Percentiles rank a stretch among this genome's conserved stretches.
These are phyloP conservation scores for Agrotis clavis DNA, from an alignment of 2,888 invertebrate species.

Conservation along the genomic window DNA sequence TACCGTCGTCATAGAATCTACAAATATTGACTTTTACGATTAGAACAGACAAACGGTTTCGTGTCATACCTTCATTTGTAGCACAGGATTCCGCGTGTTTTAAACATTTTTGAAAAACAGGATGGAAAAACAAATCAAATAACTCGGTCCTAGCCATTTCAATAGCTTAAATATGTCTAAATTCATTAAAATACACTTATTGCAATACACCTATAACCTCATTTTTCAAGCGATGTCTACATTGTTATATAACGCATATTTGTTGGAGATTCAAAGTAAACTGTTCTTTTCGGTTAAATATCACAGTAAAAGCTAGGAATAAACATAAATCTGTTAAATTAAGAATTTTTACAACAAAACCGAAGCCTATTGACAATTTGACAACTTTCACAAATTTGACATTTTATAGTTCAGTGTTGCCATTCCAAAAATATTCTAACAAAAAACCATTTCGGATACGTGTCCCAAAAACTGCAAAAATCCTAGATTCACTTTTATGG, in stretches of 20 bases:
- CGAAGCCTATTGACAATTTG: conserved; percentile 74
- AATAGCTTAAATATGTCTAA: conserved; percentile 73
- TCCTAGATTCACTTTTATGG: neutral
- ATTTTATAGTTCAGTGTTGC: conserved; percentile 72
- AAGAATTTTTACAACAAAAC: conserved; percentile 72
- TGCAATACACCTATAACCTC: conserved; percentile 85
- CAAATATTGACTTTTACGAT: conserved; percentile 47
- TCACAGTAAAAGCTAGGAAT: conserved; percentile 59
- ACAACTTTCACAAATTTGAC: conserved; percentile 84
- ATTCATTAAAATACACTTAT: conserved; percentile 80
- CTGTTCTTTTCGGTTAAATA: conserved; percentile 62
- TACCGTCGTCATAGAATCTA: conserved; percentile 47
- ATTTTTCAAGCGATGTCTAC: conserved; percentile 75
- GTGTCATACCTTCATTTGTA: conserved; percentile 81
- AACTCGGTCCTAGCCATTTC: conserved; percentile 89
- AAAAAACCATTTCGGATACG: conserved; percentile 62
- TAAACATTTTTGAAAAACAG: conserved; percentile 90
- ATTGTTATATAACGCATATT: conserved; percentile 64
- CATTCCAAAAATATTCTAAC: conserved; percentile 54
- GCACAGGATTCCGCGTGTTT: conserved; percentile 86
- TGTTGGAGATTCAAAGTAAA: conserved; percentile 59
- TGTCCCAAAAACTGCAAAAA: conserved; percentile 1
- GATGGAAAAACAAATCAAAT: conserved; percentile 90
- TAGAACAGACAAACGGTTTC: conserved; percentile 29
- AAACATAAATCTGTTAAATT: conserved; percentile 66